These are phyloP conservation scores for Sylvilagus floridanus DNA, from an alignment of 2,797 vertebrate genomes.

Conservation along the genomic window DNA sequence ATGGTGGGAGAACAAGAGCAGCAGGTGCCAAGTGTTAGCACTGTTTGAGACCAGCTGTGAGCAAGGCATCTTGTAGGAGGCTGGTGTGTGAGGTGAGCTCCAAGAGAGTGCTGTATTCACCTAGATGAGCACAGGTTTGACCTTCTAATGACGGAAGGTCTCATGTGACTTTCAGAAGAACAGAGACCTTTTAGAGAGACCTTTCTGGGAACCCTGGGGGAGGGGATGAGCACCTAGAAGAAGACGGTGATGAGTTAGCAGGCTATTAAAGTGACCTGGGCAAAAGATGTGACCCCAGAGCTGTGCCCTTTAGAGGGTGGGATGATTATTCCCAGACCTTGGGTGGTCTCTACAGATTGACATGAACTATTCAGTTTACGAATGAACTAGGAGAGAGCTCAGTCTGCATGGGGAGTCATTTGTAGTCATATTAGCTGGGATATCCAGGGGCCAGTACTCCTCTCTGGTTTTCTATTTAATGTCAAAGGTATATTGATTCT, in stretches of 20 bases:
- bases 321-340: not conserved
- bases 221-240: not conserved
- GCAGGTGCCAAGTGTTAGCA: not conserved
- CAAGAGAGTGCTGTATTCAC: not conserved
- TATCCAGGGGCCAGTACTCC: not conserved
- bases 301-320: not conserved
- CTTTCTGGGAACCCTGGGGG: not conserved
- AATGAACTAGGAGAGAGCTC: not conserved
- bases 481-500: not conserved
- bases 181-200: not conserved
- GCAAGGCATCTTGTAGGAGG: not conserved
- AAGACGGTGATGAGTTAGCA: not conserved
- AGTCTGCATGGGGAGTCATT: not conserved
- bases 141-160: not conserved
- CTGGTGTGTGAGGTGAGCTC: not conserved
- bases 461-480: constrained; percentile 7
- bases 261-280: not conserved
- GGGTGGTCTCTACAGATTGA: not conserved
- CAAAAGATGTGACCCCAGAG: not conserved
- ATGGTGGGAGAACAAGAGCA: not conserved
- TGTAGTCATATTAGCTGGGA: not conserved
- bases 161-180: not conserved
- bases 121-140: not conserved
- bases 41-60: not conserved
- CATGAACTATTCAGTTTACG: not conserved